Conservation (phyloP, 1,140 invertebrate genomes). For the Cydia strobilella region DNA sequence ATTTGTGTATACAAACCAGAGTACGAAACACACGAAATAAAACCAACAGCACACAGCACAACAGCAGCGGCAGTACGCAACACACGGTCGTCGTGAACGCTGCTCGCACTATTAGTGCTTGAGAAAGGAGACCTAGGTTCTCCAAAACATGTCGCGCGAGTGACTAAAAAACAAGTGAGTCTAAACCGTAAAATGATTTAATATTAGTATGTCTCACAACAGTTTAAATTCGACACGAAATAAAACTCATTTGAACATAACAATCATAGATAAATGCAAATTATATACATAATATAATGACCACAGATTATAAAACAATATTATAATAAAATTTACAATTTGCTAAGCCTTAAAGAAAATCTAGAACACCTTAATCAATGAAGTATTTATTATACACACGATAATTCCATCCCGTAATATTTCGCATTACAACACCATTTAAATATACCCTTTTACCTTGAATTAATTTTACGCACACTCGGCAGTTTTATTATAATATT, state of each 20-base stretch:
- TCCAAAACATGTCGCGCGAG: too few relatives aligned
- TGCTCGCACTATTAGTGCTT: too few relatives aligned
- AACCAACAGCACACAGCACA: too few relatives aligned
- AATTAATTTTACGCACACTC: background rate
- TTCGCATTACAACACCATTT: background rate
- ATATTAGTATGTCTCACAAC: too few relatives aligned
- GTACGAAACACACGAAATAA: too few relatives aligned
- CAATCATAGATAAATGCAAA: background rate
- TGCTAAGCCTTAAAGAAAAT: conserved; percentile 16
- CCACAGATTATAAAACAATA: conserved; percentile 22
- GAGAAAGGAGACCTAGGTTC: too few relatives aligned
- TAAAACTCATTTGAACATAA: background rate
- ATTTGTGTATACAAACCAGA: too few relatives aligned
- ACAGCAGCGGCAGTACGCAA: too few relatives aligned
- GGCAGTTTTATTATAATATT: background rate
- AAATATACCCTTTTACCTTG: background rate
- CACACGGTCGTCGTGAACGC: too few relatives aligned
- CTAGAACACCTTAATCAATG: conserved; percentile 7
- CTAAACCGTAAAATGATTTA: too few relatives aligned
- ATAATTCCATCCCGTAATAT: background rate
- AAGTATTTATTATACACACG: background rate
- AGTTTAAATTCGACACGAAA: too few relatives aligned
- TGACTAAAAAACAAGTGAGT: too few relatives aligned
- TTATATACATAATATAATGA: background rate
- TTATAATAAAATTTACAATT: conserved; percentile 16